Conservation (phyloP, 2,888 invertebrate species). For the Hyposoter didymator region DNA sequence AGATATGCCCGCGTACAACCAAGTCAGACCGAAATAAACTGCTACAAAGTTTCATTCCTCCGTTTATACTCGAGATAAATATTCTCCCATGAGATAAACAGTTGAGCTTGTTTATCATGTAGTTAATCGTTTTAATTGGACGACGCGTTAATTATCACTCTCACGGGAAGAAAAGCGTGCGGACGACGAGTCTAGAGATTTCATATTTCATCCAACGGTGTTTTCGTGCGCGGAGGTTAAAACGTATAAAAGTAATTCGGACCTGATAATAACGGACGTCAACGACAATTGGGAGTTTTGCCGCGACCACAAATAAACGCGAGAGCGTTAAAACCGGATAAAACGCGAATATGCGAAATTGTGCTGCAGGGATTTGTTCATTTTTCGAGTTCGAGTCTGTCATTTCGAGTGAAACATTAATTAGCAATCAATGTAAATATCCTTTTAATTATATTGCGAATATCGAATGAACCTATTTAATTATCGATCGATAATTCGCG, state of each 20-base stretch:
- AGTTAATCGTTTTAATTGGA: constrained; percentile 40
- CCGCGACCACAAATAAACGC: neutral
- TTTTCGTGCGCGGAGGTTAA: constrained; percentile 21
- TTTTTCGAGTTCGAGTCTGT: neutral
- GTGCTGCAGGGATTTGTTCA: neutral
- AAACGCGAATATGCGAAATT: neutral
- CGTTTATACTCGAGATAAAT: constrained; percentile 20
- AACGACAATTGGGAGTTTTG: neutral
- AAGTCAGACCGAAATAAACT: constrained; percentile 11
- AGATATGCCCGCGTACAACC: constrained; percentile 1
- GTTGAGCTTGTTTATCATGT: neutral
- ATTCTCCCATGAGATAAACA: constrained; percentile 30
- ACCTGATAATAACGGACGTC: constrained; percentile 2
- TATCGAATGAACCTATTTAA: neutral
- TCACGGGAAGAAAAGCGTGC: neutral
- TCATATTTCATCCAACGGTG: constrained; percentile 53
- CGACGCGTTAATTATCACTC: neutral
- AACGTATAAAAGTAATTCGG: constrained; percentile 2
- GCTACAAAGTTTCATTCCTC: constrained; percentile 44
- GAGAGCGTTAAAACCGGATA: neutral
- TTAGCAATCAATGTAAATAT: neutral
- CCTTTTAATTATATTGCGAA: neutral
- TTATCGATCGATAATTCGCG: constrained; percentile 19
- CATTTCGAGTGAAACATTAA: neutral
- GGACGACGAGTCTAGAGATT: constrained; percentile 49